Conservation (phyloP, 1,140 invertebrate genomes). For the Penaeus japonicus region DNA sequence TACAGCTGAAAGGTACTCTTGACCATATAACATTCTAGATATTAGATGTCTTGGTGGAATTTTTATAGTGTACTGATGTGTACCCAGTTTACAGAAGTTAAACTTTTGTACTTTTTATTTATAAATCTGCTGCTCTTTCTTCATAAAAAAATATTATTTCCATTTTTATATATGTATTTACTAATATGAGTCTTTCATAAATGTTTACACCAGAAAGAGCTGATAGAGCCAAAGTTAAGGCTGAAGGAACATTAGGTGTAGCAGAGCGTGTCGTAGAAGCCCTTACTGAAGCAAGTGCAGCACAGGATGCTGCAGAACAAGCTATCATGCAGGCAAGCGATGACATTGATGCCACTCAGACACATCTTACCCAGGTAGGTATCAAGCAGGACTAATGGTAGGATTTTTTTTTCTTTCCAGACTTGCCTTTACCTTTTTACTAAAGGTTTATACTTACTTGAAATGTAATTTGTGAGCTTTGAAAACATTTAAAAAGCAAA, state of each 20-base stretch:
- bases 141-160: not conserved
- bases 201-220: slow-evolving; percentile 58
- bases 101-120: not conserved
- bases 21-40: slow-evolving; percentile 75
- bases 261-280: slow-evolving; percentile 70
- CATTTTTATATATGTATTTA: not conserved
- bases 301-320: slow-evolving; percentile 78
- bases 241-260: slow-evolving; percentile 68
- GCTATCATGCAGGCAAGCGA: slow-evolving; percentile 82
- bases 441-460: too few species aligned
- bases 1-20: slow-evolving; percentile 78
- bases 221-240: slow-evolving; percentile 64
- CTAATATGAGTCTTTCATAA: not conserved
- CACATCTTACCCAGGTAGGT: slow-evolving; percentile 73
- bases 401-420: too few species aligned
- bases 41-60: not conserved
- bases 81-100: not conserved
- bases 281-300: slow-evolving; percentile 75
- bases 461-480: too few species aligned
- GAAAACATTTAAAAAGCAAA: too few species aligned
- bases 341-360: slow-evolving; percentile 79
- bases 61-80: not conserved
- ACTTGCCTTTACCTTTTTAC: too few species aligned
- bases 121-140: not conserved
- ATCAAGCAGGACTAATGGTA: too few species aligned